Evolutionary conservation across 2,113 vertebrate genomes (phyloP).

Genomic region (Stictonetta naevosa): DNA sequence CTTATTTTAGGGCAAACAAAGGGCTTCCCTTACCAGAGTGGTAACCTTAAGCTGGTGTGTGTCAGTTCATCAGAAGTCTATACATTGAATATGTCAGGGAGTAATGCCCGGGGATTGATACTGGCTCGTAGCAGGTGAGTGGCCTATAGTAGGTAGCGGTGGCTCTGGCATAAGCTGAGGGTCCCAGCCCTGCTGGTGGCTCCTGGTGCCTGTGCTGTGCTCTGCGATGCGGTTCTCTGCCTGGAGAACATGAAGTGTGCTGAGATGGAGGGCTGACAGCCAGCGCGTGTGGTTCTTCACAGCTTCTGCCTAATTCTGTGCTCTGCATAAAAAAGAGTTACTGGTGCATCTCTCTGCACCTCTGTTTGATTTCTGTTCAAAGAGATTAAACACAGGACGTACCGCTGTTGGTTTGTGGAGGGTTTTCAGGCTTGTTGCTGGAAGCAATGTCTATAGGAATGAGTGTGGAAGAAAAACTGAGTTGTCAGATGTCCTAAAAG

Average conservation of each 20-base stretch:
- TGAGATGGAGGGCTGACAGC: background rate
- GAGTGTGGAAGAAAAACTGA: background rate
- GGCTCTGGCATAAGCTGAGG: background rate
- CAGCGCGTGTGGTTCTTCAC: background rate
- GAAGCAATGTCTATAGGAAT: background rate
- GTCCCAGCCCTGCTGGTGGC: background rate
- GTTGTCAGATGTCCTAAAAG: background rate
- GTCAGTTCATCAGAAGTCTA: background rate
- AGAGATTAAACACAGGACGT: background rate
- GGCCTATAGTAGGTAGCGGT: background rate
- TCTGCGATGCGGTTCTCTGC: too few species aligned
- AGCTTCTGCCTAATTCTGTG: background rate
- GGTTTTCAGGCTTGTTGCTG: background rate
- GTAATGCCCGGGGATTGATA: background rate
- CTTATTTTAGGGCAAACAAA: background rate
- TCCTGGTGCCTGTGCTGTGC: too few species aligned
- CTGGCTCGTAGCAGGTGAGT: background rate
- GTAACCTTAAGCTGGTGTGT: background rate
- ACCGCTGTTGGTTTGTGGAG: background rate
- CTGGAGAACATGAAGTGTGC: background rate
- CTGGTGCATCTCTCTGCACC: background rate
- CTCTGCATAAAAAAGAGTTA: background rate
- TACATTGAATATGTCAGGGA: fast-evolving
- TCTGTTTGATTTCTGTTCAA: background rate
- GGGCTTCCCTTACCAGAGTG: background rate